phyloP scores from a whole-genome alignment of 2,888 invertebrate genomes.

The Phortica okadai region DNA sequence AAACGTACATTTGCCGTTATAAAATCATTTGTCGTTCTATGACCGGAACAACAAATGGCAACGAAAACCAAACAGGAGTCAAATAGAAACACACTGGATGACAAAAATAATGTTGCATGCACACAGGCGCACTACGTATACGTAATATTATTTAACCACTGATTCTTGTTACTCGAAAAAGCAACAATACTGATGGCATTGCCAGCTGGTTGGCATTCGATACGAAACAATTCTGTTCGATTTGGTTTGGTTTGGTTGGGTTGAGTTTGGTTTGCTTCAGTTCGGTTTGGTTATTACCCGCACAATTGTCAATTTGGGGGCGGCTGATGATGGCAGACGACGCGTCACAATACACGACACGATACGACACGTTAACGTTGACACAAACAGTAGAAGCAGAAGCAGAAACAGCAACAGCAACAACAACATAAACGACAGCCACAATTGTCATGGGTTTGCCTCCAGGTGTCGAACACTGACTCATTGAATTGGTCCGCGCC shows the following conservation, averaged over 20 bases:
- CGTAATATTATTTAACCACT: constrained; percentile 50
- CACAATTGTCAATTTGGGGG: constrained; percentile 59
- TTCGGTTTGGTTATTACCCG: constrained; percentile 54
- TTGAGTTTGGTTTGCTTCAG: constrained; percentile 11
- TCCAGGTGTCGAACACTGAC: background rate
- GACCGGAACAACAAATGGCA: constrained; percentile 31
- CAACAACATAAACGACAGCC: constrained; percentile 30
- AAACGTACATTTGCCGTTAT: constrained; percentile 35
- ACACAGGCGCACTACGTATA: constrained; percentile 43
- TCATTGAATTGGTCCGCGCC: background rate
- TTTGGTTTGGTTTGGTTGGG: constrained; percentile 6
- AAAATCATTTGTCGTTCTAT: constrained; percentile 46
- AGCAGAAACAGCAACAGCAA: constrained; percentile 24
- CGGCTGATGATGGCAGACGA: background rate
- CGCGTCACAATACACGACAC: constrained; percentile 39
- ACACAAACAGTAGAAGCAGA: constrained; percentile 6
- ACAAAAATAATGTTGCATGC: constrained; percentile 14
- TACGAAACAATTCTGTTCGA: background rate
- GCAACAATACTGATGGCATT: background rate
- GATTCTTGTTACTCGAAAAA: constrained; percentile 24
- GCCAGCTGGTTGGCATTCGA: background rate
- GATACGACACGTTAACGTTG: constrained; percentile 30
- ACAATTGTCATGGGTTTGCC: constrained; percentile 45
- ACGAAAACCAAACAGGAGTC: background rate
- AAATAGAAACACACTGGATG: background rate